These are phyloP conservation scores for Diplodus sargus DNA, from an alignment of 2,797 vertebrate species.

Conservation along the genomic window DNA sequence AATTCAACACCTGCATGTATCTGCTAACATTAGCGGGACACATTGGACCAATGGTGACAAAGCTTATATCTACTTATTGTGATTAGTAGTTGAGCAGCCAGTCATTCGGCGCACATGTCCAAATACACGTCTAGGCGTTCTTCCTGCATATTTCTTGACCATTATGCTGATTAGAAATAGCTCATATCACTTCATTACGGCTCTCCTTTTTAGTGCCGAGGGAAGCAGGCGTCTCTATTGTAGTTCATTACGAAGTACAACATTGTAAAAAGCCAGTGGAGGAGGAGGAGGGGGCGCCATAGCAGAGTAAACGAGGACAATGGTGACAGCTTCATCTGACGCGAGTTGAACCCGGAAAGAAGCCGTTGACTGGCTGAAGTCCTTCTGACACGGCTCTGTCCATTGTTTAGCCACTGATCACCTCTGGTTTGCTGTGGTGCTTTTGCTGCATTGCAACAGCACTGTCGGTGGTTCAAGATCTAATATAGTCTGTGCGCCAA, in stretches of 20 bases:
- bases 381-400: constrained; percentile 14
- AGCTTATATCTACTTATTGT: not conserved
- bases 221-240: not conserved
- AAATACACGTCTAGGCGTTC: not conserved
- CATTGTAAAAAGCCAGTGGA: constrained; percentile 7
- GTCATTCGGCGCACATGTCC: not conserved
- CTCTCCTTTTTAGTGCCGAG: not conserved
- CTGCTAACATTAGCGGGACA: not conserved
- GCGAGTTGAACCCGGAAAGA: constrained; percentile 57
- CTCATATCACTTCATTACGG: not conserved
- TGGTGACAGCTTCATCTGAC: constrained; percentile 62
- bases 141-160: not conserved
- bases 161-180: not conserved
- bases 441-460: not conserved
- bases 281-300: constrained; percentile 7
- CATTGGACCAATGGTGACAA: not conserved
- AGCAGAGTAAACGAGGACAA: constrained; percentile 40
- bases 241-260: constrained; percentile 18
- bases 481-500: not conserved
- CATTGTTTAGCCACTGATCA: not conserved
- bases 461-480: not conserved
- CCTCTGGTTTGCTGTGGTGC: constrained; percentile 8
- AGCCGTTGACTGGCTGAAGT: constrained; percentile 9
- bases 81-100: not conserved
- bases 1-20: not conserved